Evolutionary conservation across 2,797 vertebrate species (phyloP).

Genomic region (Sebastolobus altivelis): DNA sequence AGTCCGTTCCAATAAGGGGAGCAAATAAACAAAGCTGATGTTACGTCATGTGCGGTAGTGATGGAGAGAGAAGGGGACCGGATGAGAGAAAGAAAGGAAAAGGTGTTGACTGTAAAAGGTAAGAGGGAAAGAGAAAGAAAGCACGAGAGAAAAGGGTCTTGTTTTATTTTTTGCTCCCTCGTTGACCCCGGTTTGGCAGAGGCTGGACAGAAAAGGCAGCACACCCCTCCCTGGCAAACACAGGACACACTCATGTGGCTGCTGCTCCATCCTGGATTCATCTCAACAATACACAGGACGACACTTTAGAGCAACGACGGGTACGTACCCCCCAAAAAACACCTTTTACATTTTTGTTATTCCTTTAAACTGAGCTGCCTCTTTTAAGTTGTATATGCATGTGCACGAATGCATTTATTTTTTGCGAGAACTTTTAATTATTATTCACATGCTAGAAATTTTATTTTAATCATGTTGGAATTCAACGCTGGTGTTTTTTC

Average conservation of each 20-base stretch:
- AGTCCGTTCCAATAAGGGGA: slow-evolving; percentile 72
- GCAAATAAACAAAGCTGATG: slow-evolving; percentile 80
- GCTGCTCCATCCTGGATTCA: slow-evolving; percentile 71
- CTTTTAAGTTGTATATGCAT: background rate
- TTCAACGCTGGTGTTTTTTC: background rate
- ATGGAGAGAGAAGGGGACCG: slow-evolving; percentile 53
- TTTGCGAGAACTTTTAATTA: slow-evolving; percentile 10
- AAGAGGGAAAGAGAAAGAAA: slow-evolving; percentile 72
- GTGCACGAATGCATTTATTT: background rate
- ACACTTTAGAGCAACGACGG: slow-evolving; percentile 46
- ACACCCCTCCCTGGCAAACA: slow-evolving; percentile 73
- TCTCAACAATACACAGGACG: slow-evolving; percentile 50
- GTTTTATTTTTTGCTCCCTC: slow-evolving; percentile 75
- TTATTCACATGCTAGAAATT: background rate
- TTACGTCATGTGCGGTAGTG: slow-evolving; percentile 77
- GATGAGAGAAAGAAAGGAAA: slow-evolving; percentile 73
- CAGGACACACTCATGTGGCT: slow-evolving; percentile 61
- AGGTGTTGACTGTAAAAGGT: slow-evolving; percentile 78
- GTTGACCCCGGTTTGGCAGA: slow-evolving; percentile 79
- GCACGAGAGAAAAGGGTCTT: slow-evolving; percentile 66
- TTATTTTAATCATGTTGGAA: slow-evolving; percentile 6
- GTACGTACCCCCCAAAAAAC: slow-evolving; percentile 47
- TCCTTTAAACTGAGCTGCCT: background rate
- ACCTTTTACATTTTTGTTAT: background rate
- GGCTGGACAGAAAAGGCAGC: slow-evolving; percentile 74